Percentiles rank a stretch among this genome's conserved stretches.
Conservation (phyloP, 1,140 invertebrate genomes). For the Drosophila pectinifera region DNA sequence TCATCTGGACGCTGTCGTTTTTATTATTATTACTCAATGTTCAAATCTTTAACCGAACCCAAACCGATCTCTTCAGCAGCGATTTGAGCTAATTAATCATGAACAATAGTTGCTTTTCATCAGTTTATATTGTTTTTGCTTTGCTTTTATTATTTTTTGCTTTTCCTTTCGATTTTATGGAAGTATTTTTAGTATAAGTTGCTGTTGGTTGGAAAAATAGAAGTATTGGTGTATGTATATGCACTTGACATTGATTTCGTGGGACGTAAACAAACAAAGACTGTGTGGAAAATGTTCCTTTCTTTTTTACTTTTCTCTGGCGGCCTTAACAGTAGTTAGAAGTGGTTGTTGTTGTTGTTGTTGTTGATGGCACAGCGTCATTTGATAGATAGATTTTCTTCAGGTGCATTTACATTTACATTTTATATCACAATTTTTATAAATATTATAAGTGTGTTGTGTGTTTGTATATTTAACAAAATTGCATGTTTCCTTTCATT, state of each 20-base stretch:
- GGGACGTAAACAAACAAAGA: constrained; percentile 69
- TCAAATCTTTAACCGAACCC: constrained; percentile 36
- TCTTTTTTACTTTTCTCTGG: constrained; percentile 18
- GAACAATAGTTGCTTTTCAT: constrained; percentile 29
- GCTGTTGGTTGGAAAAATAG: constrained; percentile 68
- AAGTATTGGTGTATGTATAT: constrained; percentile 61
- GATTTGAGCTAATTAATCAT: constrained; percentile 15
- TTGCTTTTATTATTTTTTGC: constrained; percentile 14
- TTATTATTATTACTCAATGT: constrained; percentile 27
- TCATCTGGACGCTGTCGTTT: constrained; percentile 59
- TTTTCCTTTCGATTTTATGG: constrained; percentile 32
- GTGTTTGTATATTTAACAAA: constrained; percentile 65
- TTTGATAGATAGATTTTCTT: constrained; percentile 78
- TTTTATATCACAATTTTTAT: constrained; percentile 81
- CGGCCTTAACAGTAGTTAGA: constrained; percentile 46
- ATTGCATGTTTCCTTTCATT: constrained; percentile 45
- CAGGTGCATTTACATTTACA: constrained; percentile 81
- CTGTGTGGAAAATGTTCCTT: constrained; percentile 43
- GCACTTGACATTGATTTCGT: constrained; percentile 63
- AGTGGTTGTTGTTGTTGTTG: constrained; percentile 34
- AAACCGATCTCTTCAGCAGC: constrained; percentile 20
- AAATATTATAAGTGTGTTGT: constrained; percentile 64
- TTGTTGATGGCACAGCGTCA: constrained; percentile 77
- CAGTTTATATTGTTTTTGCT: constrained; percentile 26
- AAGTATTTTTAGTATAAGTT: constrained; percentile 58